Percentiles rank a stretch among this genome's conserved stretches.
These are phyloP conservation scores for Hippocampus barbouri DNA, from an alignment of 2,113 vertebrate genomes.

Conservation along the genomic window DNA sequence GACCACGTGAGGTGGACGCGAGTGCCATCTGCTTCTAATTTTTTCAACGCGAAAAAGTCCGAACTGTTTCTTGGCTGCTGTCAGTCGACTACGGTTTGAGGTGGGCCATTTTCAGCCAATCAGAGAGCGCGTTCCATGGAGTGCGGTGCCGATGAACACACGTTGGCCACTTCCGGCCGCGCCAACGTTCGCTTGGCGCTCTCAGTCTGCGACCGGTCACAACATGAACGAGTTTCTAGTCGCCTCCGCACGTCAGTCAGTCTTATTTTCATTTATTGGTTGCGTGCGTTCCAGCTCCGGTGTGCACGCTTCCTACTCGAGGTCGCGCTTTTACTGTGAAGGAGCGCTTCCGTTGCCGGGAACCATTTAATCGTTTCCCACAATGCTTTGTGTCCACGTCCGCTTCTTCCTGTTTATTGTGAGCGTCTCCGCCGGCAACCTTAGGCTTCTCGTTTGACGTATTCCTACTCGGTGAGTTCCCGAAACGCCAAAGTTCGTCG, in stretches of 20 bases:
- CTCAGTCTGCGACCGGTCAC: neutral
- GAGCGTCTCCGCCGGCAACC: constrained; percentile 34
- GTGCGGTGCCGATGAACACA: neutral
- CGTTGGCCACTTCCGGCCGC: neutral
- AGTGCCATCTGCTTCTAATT: neutral
- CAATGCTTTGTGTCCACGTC: constrained; percentile 65
- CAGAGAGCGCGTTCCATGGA: neutral
- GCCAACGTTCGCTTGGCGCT: neutral
- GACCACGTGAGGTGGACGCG: neutral
- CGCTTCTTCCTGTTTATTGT: constrained; percentile 73
- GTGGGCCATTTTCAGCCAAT: neutral
- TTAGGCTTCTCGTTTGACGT: neutral
- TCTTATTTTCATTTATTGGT: neutral
- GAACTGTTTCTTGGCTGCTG: neutral
- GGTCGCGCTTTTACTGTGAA: constrained; percentile 44
- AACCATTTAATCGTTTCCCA: constrained; percentile 74
- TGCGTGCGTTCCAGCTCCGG: too few relatives aligned
- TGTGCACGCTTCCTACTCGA: neutral
- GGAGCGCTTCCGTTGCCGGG: constrained; percentile 38
- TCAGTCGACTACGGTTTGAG: neutral
- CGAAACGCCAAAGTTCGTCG: neutral
- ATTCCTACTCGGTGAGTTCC: constrained; percentile 47
- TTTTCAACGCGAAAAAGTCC: neutral
- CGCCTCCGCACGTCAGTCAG: neutral
- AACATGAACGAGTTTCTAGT: neutral